Evolutionary conservation across 2,113 vertebrate species (phyloP).

Genomic region (Athene cunicularia): DNA sequence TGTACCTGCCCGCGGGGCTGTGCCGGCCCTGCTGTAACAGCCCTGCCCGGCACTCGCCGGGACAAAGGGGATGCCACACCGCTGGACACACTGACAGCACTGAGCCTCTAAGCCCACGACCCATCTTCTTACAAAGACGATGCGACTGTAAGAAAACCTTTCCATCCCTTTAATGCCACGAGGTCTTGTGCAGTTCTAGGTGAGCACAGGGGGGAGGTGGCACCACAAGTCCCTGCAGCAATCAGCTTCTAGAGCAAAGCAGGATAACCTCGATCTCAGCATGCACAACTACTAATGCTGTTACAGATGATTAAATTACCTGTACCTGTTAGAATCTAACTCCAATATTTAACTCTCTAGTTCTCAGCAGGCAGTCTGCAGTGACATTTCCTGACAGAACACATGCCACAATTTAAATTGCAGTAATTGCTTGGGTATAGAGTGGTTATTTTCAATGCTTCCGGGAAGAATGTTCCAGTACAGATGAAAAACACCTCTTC

Average conservation of each 20-base stretch:
- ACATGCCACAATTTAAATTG: not conserved
- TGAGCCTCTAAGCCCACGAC: not conserved
- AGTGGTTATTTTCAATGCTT: not conserved
- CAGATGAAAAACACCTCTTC: not conserved
- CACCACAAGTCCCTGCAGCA: not conserved
- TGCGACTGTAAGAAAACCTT: not conserved
- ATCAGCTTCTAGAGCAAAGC: not conserved
- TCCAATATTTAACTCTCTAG: not conserved
- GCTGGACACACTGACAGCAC: not conserved
- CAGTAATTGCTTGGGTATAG: not conserved
- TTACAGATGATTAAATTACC: slow-evolving; percentile 36
- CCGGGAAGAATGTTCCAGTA: not conserved
- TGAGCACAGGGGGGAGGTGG: not conserved
- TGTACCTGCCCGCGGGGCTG: not conserved
- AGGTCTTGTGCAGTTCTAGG: not conserved
- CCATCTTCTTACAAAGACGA: not conserved
- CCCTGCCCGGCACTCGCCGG: not conserved
- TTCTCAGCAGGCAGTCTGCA: not conserved
- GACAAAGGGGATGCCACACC: not conserved
- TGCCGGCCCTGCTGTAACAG: fast-evolving
- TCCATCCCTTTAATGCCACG: not conserved
- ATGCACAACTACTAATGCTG: not conserved
- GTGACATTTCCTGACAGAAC: not conserved
- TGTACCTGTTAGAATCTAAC: not conserved
- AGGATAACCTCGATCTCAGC: not conserved